Evolutionary conservation across 2,888 invertebrate species (phyloP).

Genomic region (Xanthostigma xanthostigma): DNA sequence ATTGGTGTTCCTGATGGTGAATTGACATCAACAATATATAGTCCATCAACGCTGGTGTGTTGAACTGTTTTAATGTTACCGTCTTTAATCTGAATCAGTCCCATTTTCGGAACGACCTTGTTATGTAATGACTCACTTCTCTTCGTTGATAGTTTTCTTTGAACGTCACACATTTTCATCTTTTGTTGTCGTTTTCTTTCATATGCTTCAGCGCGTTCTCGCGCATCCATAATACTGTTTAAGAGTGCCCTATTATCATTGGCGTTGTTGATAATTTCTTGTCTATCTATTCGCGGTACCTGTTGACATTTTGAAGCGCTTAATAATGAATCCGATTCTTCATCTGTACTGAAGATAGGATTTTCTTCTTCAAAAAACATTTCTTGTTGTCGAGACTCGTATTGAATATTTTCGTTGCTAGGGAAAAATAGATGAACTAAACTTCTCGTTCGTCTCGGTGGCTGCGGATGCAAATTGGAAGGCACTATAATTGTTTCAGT

Average conservation of each 20-base stretch:
- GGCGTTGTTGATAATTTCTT: constrained; percentile 2
- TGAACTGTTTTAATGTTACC: constrained; percentile 21
- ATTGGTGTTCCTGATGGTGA: neutral
- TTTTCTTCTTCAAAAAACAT: constrained; percentile 40
- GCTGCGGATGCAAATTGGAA: constrained; percentile 62
- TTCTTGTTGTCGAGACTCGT: constrained; percentile 34
- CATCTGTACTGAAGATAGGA: constrained; percentile 39
- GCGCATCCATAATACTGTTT: constrained; percentile 38
- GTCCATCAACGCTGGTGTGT: constrained; percentile 38
- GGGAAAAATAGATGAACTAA: constrained; percentile 52
- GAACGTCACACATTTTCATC: constrained; percentile 25
- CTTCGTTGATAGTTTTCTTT: constrained; percentile 20
- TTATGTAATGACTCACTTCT: constrained; percentile 34
- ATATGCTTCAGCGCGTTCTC: constrained; percentile 26
- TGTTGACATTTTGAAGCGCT: constrained; percentile 39
- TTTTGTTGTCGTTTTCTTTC: constrained; percentile 19
- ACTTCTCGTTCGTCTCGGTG: constrained; percentile 60
- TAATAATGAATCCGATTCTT: constrained; percentile 54
- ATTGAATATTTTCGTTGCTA: constrained; percentile 32
- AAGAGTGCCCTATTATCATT: constrained; percentile 37
- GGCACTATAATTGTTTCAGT: constrained; percentile 59
- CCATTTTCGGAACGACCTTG: constrained; percentile 10
- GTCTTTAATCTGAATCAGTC: constrained; percentile 25
- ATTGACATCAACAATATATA: constrained; percentile 24
- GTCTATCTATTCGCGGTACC: neutral